A percentile compares a stretch with the other conserved stretches of the same genome.
Evolutionary conservation across 2,797 vertebrate species (phyloP).

Genomic region (Huso huso): DNA sequence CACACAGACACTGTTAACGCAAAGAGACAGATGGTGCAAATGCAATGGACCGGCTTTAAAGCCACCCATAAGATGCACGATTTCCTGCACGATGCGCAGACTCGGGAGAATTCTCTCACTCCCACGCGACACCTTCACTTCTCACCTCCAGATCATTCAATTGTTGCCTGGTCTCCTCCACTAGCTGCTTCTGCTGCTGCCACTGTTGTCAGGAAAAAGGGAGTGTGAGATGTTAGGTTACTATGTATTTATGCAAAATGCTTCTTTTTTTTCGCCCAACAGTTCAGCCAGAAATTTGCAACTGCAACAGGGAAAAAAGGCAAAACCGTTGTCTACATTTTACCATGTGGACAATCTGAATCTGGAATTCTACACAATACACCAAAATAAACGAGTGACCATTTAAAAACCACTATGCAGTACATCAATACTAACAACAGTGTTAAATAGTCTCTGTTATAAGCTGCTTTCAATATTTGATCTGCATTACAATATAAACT

Average conservation of each 20-base stretch:
- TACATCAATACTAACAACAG: too few relatives aligned
- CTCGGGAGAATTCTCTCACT: conserved; percentile 9
- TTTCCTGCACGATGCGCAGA: neutral
- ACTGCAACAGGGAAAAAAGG: too few relatives aligned
- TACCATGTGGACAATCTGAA: too few relatives aligned
- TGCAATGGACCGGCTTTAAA: neutral
- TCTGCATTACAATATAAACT: too few relatives aligned
- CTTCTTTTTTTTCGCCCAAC: neutral
- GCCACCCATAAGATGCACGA: neutral
- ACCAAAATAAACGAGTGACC: too few relatives aligned
- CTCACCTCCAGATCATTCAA: conserved; percentile 28
- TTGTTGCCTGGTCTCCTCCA: conserved; percentile 17
- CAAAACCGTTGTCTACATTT: too few relatives aligned
- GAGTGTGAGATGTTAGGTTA: conserved; percentile 4
- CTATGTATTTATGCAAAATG: neutral
- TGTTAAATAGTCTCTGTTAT: too few relatives aligned
- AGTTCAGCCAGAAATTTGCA: neutral
- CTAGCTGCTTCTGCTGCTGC: neutral
- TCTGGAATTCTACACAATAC: too few relatives aligned
- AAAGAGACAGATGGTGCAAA: conserved; percentile 17
- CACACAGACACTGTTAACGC: conserved; percentile 15
- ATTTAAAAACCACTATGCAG: too few relatives aligned
- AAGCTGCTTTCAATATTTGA: too few relatives aligned
- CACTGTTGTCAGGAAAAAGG: conserved; percentile 4
- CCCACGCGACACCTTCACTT: conserved; percentile 17